Conservation (phyloP, 1,140 invertebrate genomes). For the Bombus affinis region DNA sequence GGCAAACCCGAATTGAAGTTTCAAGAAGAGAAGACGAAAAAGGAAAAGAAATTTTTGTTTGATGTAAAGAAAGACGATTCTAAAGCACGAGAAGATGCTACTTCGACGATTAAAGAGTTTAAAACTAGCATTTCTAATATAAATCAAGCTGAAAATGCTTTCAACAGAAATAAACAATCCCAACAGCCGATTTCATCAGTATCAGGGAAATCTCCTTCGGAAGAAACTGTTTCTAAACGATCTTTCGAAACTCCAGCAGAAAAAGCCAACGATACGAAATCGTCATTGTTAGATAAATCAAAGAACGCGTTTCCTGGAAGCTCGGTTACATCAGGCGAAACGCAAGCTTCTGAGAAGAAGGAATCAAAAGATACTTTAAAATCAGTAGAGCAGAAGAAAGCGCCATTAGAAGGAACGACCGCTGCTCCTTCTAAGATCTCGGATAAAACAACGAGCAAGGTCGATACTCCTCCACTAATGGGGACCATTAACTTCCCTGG, state of each 20-base stretch:
- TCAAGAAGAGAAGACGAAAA: neutral
- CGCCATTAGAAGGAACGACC: neutral
- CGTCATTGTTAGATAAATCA: neutral
- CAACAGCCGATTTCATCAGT: neutral
- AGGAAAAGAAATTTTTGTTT: neutral
- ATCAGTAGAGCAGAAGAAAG: neutral
- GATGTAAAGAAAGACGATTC: neutral
- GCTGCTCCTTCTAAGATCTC: neutral
- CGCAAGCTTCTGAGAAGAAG: neutral
- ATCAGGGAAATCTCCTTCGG: too few relatives aligned
- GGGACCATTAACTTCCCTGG: neutral
- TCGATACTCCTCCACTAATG: neutral
- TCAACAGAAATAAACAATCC: neutral
- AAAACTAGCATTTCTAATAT: neutral
- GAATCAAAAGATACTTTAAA: neutral
- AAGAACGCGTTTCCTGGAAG: neutral
- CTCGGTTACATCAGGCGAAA: neutral
- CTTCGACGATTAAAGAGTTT: neutral
- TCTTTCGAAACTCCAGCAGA: neutral
- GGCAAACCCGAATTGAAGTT: neutral
- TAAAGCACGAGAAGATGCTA: neutral
- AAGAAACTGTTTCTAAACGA: neutral
- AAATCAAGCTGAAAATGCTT: neutral
- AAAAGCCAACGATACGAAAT: neutral
- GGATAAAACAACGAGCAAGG: neutral